Evolutionary conservation across 2,888 invertebrate genomes (phyloP).

Genomic region (Ormia ochracea): DNA sequence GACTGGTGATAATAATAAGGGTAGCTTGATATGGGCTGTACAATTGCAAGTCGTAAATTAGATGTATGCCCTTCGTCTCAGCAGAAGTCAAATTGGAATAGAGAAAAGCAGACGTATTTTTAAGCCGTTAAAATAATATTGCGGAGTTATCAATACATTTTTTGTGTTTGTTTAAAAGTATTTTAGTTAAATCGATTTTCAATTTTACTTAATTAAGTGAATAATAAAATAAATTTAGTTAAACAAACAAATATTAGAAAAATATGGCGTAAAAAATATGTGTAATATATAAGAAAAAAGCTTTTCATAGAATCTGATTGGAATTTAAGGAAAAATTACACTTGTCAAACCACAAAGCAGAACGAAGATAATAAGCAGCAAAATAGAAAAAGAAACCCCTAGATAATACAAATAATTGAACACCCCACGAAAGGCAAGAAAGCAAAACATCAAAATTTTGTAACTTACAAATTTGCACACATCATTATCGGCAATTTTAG

Average conservation of each 20-base stretch:
- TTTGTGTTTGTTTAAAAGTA: slow-evolving; percentile 9
- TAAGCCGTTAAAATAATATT: slow-evolving; percentile 18
- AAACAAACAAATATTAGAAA: background rate
- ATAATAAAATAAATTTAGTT: background rate
- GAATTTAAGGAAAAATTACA: slow-evolving; percentile 11
- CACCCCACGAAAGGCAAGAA: background rate
- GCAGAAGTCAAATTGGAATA: slow-evolving; percentile 69
- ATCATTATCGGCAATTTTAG: slow-evolving; percentile 6
- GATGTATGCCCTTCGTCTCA: slow-evolving; percentile 53
- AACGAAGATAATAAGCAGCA: background rate
- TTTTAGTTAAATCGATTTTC: slow-evolving; percentile 9
- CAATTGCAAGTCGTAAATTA: slow-evolving; percentile 47
- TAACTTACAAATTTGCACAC: background rate
- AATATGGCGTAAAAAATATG: background rate
- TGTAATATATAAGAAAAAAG: background rate
- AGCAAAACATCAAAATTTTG: background rate
- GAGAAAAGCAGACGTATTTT: slow-evolving; percentile 62
- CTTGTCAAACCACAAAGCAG: slow-evolving; percentile 9
- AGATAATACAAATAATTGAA: slow-evolving; percentile 32
- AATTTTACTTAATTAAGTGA: slow-evolving; percentile 7
- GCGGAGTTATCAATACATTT: slow-evolving; percentile 3
- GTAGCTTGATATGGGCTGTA: slow-evolving; percentile 45
- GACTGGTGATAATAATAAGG: slow-evolving; percentile 50
- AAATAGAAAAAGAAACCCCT: slow-evolving; percentile 22
- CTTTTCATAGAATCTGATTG: slow-evolving; percentile 14